Conservation (phyloP, 2,888 invertebrate species). For the Meiosimyza decipiens region DNA sequence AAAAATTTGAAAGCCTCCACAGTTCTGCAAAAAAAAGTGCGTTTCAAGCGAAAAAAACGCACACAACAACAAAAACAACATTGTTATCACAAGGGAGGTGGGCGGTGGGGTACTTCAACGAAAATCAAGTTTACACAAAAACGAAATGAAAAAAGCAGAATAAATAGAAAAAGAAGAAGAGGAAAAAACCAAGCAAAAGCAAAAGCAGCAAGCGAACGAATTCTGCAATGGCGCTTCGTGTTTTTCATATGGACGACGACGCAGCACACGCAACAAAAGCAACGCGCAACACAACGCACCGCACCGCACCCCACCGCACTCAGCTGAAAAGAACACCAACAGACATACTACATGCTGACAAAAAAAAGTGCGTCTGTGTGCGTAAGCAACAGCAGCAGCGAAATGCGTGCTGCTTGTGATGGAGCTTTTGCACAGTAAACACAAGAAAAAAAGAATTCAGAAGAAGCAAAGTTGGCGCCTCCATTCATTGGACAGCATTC, state of each 20-base stretch:
- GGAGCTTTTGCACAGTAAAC: constrained; percentile 29
- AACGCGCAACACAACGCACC: constrained; percentile 40
- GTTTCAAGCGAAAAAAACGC: constrained; percentile 10
- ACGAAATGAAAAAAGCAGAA: not conserved
- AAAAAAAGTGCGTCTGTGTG: constrained; percentile 16
- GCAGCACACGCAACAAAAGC: constrained; percentile 55
- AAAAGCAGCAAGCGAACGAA: constrained; percentile 49
- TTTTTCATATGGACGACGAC: constrained; percentile 53
- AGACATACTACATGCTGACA: constrained; percentile 2
- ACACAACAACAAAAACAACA: not conserved
- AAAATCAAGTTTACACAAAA: constrained; percentile 12
- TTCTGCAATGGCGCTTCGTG: constrained; percentile 57
- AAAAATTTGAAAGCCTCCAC: not conserved
- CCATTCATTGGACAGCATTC: constrained; percentile 16
- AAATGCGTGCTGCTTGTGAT: not conserved
- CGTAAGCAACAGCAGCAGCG: not conserved
- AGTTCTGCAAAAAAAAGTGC: constrained; percentile 8
- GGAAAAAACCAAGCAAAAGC: constrained; percentile 3
- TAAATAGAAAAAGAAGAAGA: constrained; percentile 17
- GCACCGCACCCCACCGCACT: constrained; percentile 35
- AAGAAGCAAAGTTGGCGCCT: constrained; percentile 31
- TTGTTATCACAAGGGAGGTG: not conserved
- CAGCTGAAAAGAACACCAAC: constrained; percentile 31
- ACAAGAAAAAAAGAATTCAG: not conserved
- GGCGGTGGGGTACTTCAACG: not conserved